Conservation (phyloP, 2,797 vertebrate species). For the Pristis pectinata region DNA sequence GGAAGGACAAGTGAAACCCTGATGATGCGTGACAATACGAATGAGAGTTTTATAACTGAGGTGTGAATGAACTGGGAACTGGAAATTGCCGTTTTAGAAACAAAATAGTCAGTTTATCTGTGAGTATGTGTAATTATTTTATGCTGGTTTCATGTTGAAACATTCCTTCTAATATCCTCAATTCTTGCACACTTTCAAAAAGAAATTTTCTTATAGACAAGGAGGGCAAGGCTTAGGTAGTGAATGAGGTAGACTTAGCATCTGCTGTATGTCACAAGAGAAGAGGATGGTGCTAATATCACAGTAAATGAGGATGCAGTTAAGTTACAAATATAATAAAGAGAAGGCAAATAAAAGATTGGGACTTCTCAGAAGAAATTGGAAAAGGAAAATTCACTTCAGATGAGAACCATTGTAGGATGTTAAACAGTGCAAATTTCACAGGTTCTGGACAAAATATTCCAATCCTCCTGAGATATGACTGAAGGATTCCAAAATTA, state of each 20-base stretch:
- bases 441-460: background rate
- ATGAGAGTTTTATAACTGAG: too few relatives aligned
- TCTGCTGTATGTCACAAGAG: background rate
- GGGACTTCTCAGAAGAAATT: too few relatives aligned
- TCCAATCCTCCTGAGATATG: background rate
- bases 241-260: background rate
- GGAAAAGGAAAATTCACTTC: too few relatives aligned
- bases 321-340: background rate
- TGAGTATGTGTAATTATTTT: too few relatives aligned
- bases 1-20: too few relatives aligned
- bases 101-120: too few relatives aligned
- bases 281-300: background rate
- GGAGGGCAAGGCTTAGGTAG: too few relatives aligned
- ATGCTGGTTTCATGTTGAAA: too few relatives aligned
- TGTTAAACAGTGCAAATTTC: background rate
- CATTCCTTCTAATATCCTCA: too few relatives aligned
- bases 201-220: background rate
- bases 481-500: background rate
- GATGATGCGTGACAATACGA: too few relatives aligned
- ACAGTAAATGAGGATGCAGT: background rate
- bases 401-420: background rate
- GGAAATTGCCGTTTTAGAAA: too few relatives aligned
- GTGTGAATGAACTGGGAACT: too few relatives aligned
- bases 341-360: background rate
- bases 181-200: background rate